A percentile compares a stretch with the other conserved stretches of the same genome.
Conservation (phyloP, 2,113 vertebrate genomes). For the Alligator mississippiensis region DNA sequence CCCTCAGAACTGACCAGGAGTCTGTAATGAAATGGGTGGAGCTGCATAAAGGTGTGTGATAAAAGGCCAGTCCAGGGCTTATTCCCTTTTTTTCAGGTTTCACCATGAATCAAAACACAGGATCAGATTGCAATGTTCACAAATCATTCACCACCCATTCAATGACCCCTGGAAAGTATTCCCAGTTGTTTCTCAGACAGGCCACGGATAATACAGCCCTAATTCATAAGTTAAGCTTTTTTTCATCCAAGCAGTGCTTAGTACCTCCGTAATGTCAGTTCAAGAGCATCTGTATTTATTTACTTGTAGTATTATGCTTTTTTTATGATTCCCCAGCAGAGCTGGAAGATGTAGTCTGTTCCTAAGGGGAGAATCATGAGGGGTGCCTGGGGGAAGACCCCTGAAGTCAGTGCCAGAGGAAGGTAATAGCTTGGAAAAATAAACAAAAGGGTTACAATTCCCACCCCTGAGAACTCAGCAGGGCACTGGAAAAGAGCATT, state of each 20-base stretch:
- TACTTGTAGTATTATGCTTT: neutral
- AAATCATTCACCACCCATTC: neutral
- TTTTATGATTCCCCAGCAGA: neutral
- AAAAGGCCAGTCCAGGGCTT: accelerated
- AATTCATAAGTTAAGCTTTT: neutral
- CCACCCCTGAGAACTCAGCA: too few relatives aligned
- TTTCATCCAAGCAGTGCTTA: neutral
- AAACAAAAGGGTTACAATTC: too few relatives aligned
- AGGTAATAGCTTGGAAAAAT: neutral
- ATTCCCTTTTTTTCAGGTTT: neutral
- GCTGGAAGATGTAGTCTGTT: neutral
- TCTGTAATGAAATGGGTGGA: neutral
- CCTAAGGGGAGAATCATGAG: neutral
- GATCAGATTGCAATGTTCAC: neutral
- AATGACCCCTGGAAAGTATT: constrained; percentile 10
- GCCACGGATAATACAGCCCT: neutral
- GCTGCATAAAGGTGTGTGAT: neutral
- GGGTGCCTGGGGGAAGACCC: neutral
- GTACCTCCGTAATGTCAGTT: constrained; percentile 26
- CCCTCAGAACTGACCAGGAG: neutral
- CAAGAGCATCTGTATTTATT: constrained; percentile 25
- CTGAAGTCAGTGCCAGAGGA: accelerated
- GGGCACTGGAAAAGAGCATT: too few relatives aligned
- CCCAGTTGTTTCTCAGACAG: constrained; percentile 14
- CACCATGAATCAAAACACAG: neutral